These are phyloP conservation scores for Orthonevra nobilis DNA, from an alignment of 2,888 invertebrate species.

Conservation along the genomic window DNA sequence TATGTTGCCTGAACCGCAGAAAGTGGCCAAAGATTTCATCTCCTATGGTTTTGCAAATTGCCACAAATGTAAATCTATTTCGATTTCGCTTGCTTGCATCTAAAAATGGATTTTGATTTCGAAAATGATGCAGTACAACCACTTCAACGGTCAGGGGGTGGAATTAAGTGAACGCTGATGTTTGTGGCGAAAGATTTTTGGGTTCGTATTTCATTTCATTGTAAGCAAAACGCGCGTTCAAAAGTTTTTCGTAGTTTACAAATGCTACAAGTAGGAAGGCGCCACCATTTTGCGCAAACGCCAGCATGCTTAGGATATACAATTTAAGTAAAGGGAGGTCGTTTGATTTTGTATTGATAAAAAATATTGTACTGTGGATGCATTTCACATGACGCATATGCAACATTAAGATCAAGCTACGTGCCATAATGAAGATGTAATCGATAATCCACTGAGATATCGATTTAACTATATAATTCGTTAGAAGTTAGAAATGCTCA, in stretches of 20 bases:
- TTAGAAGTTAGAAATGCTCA: no score
- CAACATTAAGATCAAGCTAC: no score
- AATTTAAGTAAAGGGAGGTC: no score
- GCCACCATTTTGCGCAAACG: constrained; percentile 44
- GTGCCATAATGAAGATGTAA: no score
- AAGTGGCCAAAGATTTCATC: constrained; percentile 34
- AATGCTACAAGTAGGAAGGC: constrained; percentile 47
- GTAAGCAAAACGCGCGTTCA: constrained; percentile 8
- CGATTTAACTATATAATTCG: no score
- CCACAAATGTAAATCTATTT: constrained; percentile 60
- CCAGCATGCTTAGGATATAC: no score
- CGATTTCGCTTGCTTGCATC: constrained; percentile 34
- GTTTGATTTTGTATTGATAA: no score
- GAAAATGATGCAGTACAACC: constrained; percentile 47
- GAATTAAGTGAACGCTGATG: not conserved
- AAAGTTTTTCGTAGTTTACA: constrained; percentile 46
- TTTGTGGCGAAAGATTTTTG: constrained; percentile 34
- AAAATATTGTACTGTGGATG: no score
- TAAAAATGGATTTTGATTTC: constrained; percentile 52
- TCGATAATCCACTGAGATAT: no score
- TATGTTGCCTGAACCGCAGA: no score
- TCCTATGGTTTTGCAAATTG: constrained; percentile 62
- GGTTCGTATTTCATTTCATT: constrained; percentile 24
- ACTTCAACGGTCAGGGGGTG: constrained; percentile 9
- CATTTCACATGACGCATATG: no score